Evolutionary conservation across 2,888 invertebrate species (phyloP), one percentile per base, ranked within the genome.

Genomic region (Drosophila neonasuta): DNA sequence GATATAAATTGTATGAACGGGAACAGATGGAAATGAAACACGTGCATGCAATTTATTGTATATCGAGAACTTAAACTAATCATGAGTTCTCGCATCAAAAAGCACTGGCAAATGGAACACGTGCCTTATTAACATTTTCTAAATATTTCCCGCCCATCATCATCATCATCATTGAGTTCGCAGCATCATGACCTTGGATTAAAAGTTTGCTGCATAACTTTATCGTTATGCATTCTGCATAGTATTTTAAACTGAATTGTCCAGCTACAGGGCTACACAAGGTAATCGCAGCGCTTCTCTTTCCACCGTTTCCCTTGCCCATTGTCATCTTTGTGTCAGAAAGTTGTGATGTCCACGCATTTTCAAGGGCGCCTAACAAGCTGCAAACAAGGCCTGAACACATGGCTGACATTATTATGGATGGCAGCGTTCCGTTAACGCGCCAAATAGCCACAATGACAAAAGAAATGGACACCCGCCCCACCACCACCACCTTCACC

Each of bases 391-490:
- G 79, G 65, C 57, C 42, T 20, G 61, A 71, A 63, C 71, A 75
- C 72, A 65, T 64, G 60, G 69, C 69, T 50, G 67, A 71, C 78
- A 81, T 78, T 81, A 76, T 73, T 76, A 80, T 78, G 73, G 67
- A 72, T 73, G 68, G 69, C 68, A 54, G 62, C 70, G 74, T 65
- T 66, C 49, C 64, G 68, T 65, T 74, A 74, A 80, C 71, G 66
- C 66, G 79, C 50, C 77, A 73, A 71, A 78, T 71, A 76, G 69
- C 67, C 74, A 72, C 61, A 74, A 73, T 80, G 80, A 80, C 80
- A 80, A 79, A 76, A 74, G 72, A 72, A 77, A 49, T 60, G 59
- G 59, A 48, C 64, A 55, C 63, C 56, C 42, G 44, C 49, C 48
- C 56, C 6, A 15, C 15, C 34, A 24, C 24, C 24, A 24, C 2